These are phyloP conservation scores for Clarias fuscus DNA, from an alignment of 2,797 vertebrate species.

Conservation along the genomic window DNA sequence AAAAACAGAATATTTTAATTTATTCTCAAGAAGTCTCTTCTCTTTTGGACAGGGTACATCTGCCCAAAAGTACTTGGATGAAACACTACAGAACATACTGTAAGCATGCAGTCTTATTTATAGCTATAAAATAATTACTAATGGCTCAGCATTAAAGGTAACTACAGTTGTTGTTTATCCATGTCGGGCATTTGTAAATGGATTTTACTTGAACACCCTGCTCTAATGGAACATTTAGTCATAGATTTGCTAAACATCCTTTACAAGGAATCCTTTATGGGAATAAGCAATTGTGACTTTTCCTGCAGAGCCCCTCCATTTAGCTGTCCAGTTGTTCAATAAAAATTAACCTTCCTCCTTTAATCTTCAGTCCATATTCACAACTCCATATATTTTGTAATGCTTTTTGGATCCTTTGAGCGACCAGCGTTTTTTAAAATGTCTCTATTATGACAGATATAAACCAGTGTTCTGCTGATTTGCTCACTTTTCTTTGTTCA, in stretches of 20 bases:
- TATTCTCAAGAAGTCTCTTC: not conserved
- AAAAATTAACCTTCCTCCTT: not conserved
- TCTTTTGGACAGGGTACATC: not conserved
- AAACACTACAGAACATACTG: not conserved
- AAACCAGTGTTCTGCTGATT: not conserved
- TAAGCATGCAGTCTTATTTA: not conserved
- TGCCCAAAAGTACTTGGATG: not conserved
- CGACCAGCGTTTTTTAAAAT: not conserved
- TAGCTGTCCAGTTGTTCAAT: not conserved
- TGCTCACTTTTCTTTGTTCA: not conserved
- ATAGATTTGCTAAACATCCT: not conserved
- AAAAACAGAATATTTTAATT: not conserved
- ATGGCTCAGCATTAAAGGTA: not conserved
- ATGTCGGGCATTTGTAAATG: not conserved
- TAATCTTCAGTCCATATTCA: not conserved
- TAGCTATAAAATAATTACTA: not conserved
- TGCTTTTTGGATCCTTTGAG: not conserved
- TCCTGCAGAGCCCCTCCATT: not conserved
- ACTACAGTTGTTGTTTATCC: not conserved
- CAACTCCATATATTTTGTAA: not conserved
- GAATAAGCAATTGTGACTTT: not conserved
- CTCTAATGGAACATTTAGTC: not conserved
- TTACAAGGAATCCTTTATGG: not conserved
- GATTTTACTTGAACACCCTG: not conserved
- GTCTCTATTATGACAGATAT: not conserved